A percentile compares a stretch with the other conserved stretches of the same genome.
phyloP scores from a whole-genome alignment of 1,140 invertebrate species.

The Lerema accius region DNA sequence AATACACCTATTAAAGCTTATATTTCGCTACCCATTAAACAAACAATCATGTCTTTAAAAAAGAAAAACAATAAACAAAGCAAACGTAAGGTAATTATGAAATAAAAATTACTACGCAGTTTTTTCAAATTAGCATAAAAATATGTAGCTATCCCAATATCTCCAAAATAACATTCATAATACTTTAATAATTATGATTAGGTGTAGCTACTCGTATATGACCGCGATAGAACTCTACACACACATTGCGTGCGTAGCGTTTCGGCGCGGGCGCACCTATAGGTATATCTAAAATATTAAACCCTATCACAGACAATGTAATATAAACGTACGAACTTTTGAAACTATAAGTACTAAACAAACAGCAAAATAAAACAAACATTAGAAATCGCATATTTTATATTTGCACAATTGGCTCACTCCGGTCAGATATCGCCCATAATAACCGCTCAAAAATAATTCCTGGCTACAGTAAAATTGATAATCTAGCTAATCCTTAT shows the following conservation, averaged over 20 bases:
- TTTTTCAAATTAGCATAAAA: too few species aligned
- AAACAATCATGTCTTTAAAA: too few species aligned
- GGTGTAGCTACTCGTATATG: not conserved
- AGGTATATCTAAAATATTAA: constrained; percentile 12
- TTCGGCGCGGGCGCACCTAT: not conserved
- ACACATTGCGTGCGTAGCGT: constrained; percentile 6
- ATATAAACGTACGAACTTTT: constrained; percentile 48
- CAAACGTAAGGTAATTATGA: too few species aligned
- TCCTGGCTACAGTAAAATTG: constrained; percentile 68
- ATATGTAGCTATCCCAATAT: too few species aligned
- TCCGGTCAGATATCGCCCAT: constrained; percentile 48
- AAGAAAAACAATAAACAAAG: too few species aligned
- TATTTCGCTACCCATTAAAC: too few species aligned
- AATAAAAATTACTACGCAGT: too few species aligned
- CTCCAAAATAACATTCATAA: not conserved
- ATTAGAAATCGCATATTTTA: constrained; percentile 49
- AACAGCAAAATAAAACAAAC: constrained; percentile 46
- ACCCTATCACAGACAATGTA: constrained; percentile 27
- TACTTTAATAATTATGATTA: not conserved
- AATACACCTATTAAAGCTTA: too few species aligned
- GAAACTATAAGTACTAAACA: constrained; percentile 55
- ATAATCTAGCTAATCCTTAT: constrained; percentile 76
- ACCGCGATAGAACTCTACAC: too few species aligned
- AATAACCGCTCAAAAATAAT: constrained; percentile 60
- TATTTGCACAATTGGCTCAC: constrained; percentile 74